Evolutionary conservation across 2,113 vertebrate genomes (phyloP).

Genomic region (Pavo muticus): DNA sequence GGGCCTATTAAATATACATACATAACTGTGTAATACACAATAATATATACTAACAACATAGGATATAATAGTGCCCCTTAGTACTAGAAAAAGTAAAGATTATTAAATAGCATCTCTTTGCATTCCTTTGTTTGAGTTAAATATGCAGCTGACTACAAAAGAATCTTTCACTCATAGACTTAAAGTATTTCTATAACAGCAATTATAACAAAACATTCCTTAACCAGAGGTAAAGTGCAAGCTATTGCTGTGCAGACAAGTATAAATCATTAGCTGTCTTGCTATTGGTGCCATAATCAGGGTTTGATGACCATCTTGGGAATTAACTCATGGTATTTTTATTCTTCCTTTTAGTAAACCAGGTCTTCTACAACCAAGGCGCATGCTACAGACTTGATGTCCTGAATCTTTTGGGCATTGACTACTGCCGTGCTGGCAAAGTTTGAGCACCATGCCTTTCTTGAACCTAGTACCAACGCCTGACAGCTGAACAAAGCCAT

Average conservation of each 20-base stretch:
- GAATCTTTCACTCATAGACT: neutral
- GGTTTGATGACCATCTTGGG: neutral
- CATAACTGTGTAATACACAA: neutral
- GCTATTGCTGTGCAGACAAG: neutral
- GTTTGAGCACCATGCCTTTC: neutral
- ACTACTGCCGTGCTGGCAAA: neutral
- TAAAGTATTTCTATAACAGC: neutral
- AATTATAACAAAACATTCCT: neutral
- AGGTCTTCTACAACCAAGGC: fast-evolving
- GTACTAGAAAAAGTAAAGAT: neutral
- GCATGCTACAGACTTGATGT: neutral
- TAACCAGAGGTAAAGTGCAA: neutral
- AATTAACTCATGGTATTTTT: neutral
- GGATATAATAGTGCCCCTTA: no score
- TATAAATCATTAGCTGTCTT: neutral
- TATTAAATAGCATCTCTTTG: neutral
- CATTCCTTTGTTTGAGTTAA: neutral
- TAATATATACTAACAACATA: no score
- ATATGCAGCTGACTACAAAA: neutral
- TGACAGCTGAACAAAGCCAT: neutral
- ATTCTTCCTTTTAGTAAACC: neutral
- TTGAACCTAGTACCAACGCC: neutral
- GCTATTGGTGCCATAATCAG: neutral
- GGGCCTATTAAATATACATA: neutral
- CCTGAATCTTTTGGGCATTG: neutral